A percentile compares a stretch with the other conserved stretches of the same genome.
Evolutionary conservation across 2,888 invertebrate genomes (phyloP).

Genomic region (Schizotus pectinicornis): DNA sequence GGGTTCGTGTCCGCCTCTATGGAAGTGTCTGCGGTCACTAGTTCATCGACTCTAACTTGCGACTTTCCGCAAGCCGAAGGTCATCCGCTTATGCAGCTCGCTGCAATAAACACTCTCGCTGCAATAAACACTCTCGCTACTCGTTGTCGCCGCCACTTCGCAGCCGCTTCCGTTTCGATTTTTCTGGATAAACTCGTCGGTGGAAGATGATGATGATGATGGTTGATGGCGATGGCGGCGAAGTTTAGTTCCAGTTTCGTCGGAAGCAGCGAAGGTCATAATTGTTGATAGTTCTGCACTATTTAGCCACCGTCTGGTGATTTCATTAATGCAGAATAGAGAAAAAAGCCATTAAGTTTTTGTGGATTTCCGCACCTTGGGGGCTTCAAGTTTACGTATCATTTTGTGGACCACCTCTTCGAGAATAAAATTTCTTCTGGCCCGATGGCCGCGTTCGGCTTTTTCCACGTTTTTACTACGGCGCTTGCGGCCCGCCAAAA

Average conservation of each 20-base stretch:
- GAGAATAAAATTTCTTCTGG: no score
- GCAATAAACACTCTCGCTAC: conserved; percentile 21
- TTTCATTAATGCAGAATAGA: no score
- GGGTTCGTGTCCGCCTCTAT: conserved; percentile 11
- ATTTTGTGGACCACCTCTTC: no score
- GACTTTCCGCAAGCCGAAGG: conserved; percentile 60
- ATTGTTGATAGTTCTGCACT: no score
- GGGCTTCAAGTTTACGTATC: no score
- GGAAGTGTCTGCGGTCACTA: conserved; percentile 51
- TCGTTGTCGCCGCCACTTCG: conserved; percentile 18
- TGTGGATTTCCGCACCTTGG: no score
- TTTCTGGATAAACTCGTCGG: neutral
- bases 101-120: neutral
- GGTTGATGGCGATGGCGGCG: neutral
- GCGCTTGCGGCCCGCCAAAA: no score
- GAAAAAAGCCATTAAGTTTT: no score
- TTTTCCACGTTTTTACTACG: no score
- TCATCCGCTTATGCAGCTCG: conserved; percentile 45
- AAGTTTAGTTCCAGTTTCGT: neutral
- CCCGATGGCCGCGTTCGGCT: no score
- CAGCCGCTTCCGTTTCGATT: conserved; percentile 28
- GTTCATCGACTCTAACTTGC: conserved; percentile 58
- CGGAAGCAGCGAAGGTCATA: no score
- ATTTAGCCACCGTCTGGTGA: no score
- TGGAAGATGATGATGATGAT: neutral